Base-by-base conservation (phyloP, 92 coral and sea anemone species). In the Paramuricea clavata region DNA sequence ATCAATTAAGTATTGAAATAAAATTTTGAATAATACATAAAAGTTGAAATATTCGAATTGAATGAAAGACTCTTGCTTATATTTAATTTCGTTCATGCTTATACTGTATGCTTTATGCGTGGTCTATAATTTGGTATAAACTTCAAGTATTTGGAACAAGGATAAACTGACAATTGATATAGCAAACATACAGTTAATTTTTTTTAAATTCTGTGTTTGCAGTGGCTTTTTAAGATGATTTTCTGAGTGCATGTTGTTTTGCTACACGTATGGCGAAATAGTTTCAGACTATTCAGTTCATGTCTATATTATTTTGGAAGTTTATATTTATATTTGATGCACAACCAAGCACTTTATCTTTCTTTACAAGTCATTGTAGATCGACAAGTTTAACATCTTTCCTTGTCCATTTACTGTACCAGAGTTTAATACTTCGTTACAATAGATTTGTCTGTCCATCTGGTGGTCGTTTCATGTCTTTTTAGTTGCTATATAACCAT, bases 191-290 rank as follows among this genome's bases (percentile, higher is more conserved):
- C 21, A 56, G 64, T 56, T 21, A 15, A 56, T 21, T n/a, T n/a
- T n/a, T n/a, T n/a, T n/a, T n/a, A n/a, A 56, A 56, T 56, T 56
- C 64, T 56, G 64, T 56, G 21, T n/a, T 56, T 15, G 26, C 26
- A 56, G 64, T 56, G 26, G 26, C 64, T n/a, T 56, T 56, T 56
- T 25, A 56, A 56, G 6, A 16, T 56, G 64, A 56, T 8, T 56
- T 56, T 56, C 64, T 56, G 64, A 56, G 64, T n/a, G n/a, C n/a
- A n/a, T 56, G 64, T 39, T 56, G 64, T 56, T 56, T 56, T 56
- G 64, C 26, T 17, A 15, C 64, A 56, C 26, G 64, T 56, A 56
- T 56, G 26, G 64, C 64, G 21, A 56, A 56, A 56, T 56, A n/a
- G 8, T 56, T 56, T 56, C 23, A 25, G 64, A 15, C 26, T 21